Percentiles rank a stretch among this genome's conserved stretches.
phyloP scores from a whole-genome alignment of 2,888 invertebrate genomes.

The Galerucella nymphaeae region DNA sequence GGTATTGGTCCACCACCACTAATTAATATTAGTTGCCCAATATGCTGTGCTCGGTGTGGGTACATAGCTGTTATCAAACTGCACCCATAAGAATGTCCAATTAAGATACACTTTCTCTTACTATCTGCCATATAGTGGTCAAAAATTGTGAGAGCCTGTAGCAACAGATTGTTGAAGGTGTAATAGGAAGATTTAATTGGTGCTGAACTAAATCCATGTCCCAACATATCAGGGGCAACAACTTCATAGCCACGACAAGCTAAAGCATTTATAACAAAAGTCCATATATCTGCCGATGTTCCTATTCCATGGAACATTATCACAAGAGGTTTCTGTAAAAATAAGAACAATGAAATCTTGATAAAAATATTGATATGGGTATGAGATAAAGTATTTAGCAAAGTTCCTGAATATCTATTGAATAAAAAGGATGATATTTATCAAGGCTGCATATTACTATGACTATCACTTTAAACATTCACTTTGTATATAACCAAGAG shows the following conservation, averaged over 20 bases:
- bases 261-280: conserved; percentile 70
- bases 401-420: too few species aligned
- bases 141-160: conserved; percentile 71
- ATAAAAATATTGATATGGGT: conserved; percentile 3
- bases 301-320: conserved; percentile 77
- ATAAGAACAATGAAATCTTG: conserved; percentile 17
- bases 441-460: too few species aligned
- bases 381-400: too few species aligned
- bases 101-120: conserved; percentile 68
- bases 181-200: conserved; percentile 69
- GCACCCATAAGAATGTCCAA: conserved; percentile 79
- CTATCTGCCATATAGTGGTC: conserved; percentile 70
- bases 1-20: conserved; percentile 78
- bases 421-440: too few species aligned
- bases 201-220: conserved; percentile 75
- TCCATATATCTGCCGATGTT: conserved; percentile 73
- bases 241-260: conserved; percentile 71
- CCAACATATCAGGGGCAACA: conserved; percentile 74
- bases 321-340: conserved; percentile 66
- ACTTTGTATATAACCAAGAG: conserved; percentile 22
- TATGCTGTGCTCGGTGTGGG: conserved; percentile 68
- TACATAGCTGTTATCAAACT: conserved; percentile 73
- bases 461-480: too few species aligned
- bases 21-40: conserved; percentile 73
- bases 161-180: conserved; percentile 70